A percentile compares a stretch with the other conserved stretches of the same genome.
Conservation (phyloP, 1,140 invertebrate genomes). For the Dendrolimus punctatus region DNA sequence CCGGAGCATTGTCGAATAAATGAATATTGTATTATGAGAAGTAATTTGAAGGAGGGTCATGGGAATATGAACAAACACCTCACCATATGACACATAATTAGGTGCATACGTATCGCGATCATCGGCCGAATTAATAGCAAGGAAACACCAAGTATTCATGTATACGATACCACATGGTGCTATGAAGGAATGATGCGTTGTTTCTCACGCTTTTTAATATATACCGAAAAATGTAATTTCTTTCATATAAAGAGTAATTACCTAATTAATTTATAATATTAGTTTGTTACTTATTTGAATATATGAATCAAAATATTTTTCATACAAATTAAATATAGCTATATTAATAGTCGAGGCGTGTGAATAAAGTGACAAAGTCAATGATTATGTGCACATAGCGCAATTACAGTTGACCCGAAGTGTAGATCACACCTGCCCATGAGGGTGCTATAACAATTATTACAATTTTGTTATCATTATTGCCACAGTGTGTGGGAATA, state of each 20-base stretch:
- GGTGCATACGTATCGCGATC: conserved; percentile 45
- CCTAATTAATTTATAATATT: too few relatives aligned
- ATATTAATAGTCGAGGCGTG: conserved; percentile 29
- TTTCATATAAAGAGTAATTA: too few relatives aligned
- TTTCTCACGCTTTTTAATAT: conserved; percentile 44
- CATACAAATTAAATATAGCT: conserved; percentile 4
- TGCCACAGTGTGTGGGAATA: conserved; percentile 27
- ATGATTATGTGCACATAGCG: conserved; percentile 26
- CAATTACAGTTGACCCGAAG: conserved; percentile 34
- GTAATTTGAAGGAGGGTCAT: conserved; percentile 9
- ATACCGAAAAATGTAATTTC: neutral
- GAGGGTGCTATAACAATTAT: conserved; percentile 33
- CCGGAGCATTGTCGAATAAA: too few relatives aligned
- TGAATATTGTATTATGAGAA: too few relatives aligned
- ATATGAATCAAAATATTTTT: conserved; percentile 3
- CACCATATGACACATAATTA: conserved; percentile 45
- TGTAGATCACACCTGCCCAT: conserved; percentile 49
- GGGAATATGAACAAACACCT: conserved; percentile 13
- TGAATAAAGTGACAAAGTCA: conserved; percentile 51
- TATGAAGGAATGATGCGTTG: conserved; percentile 15
- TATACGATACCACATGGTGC: conserved; percentile 47
- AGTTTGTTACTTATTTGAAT: too few relatives aligned
- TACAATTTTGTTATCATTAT: conserved; percentile 27
- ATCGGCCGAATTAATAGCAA: conserved; percentile 62
- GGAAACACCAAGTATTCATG: conserved; percentile 34